Conservation (phyloP, 2,888 invertebrate species). For the Lasioglossum morio region DNA sequence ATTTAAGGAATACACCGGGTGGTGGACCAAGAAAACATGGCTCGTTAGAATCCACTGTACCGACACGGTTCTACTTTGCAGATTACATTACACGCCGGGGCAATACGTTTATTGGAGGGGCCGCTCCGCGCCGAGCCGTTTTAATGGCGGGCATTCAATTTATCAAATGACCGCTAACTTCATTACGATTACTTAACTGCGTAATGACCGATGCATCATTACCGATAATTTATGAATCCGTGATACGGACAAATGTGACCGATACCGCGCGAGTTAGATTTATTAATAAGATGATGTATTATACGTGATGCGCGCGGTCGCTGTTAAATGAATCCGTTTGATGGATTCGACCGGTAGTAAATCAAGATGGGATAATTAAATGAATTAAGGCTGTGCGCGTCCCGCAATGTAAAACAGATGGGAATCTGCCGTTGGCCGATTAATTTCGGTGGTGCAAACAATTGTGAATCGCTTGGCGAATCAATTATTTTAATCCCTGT, state of each 20-base stretch:
- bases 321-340: background rate
- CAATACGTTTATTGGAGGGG: conserved; percentile 20
- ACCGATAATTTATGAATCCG: background rate
- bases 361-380: background rate
- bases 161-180: conserved; percentile 22
- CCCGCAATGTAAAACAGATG: background rate
- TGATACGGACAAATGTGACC: background rate
- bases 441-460: background rate
- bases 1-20: conserved; percentile 23
- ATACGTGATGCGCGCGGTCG: background rate
- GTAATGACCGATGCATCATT: background rate
- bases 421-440: background rate
- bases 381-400: background rate
- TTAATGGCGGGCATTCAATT: conserved; percentile 25
- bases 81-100: conserved; percentile 26
- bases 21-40: conserved; percentile 8
- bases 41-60: conserved; percentile 19
- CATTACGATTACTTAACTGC: conserved; percentile 20
- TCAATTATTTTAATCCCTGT: background rate
- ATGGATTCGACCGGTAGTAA: background rate
- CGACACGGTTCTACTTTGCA: background rate
- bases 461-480: background rate
- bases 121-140: background rate
- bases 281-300: conserved; percentile 5
- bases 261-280: background rate